Base-by-base conservation (phyloP, 2,888 invertebrate genomes). In the Catocala sponsa region DNA sequence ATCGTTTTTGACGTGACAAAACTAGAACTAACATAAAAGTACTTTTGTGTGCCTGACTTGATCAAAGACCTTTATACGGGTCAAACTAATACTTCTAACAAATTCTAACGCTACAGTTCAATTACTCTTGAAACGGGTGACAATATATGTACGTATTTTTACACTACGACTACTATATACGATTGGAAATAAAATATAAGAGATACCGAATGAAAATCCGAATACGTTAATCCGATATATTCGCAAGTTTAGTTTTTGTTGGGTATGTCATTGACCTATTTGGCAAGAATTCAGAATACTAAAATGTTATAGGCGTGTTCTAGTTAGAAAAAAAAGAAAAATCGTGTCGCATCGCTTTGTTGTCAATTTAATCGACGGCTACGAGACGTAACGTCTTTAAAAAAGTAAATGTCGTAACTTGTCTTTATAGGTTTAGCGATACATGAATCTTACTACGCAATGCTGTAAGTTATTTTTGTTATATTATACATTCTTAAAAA, bases 251-350 rank as follows among this genome's bases (percentile, higher is more conserved):
- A 64, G 73, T 75, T 70, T 77, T 70, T 73, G 72, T 80, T 76
- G 74, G 75, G 78, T 71, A 64, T 82, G 84, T 65, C 84, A 84
- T 81, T 89, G 89, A 88, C 91, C 90, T 74, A 88, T 85, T 90
- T 90, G 91, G 90, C 90, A 81, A 70, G 56, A 58, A 67, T 74
- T 83, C 90, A 87, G 79, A 81, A 72, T 74, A 77, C 73, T 77
- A 72, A 69, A 76, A 72, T 65, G 72, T 77, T 79, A 10, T 44
- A 79, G 76, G 76, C 78, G 72, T 79, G 83, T 75, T 78, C 77
- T 60, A 76, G 74, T 82, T 82, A 76, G 70, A 77, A 76, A 72
- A 79, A 80, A 72, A 73, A 73, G 67, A 68, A 59, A 44, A 10
- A 55, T 67, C 58, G 48, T 43, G 58, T 65, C 44, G 43, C 48